Evolutionary conservation across 2,888 invertebrate genomes (phyloP), one percentile per base, ranked within the genome.

Genomic region (Sphinx pinastri): DNA sequence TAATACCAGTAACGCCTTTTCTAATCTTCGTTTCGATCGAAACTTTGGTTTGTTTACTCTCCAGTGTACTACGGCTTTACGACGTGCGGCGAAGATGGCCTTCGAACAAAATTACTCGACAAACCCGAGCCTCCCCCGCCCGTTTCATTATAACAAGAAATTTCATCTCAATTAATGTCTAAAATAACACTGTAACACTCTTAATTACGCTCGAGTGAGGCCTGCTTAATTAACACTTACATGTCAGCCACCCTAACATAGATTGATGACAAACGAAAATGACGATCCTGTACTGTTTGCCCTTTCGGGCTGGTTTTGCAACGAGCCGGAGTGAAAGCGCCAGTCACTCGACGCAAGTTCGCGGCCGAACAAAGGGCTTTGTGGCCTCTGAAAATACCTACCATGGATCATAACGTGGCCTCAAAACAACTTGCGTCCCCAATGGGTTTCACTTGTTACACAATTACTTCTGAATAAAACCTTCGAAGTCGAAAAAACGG

Each of bases 181-280:
- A 89, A 92, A 94, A 93, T 93, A 92, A 93, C 93, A 93, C 82
- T 89, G 91, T 92, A 90, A 93, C 89, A 93, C 92, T 93, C 94
- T 93, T 93, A 93, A 93, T 93, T 93, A 93, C 90, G 89, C 88
- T 88, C 88, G 92, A 92, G 93, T 92, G 91, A 88, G 93, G 92
- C 87, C 88, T 92, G 91, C 92, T 93, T 93, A 93, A 94, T 94
- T 94, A 94, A 93, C 93, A 94, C 93, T 93, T 93, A 90, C 93
- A 92, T 93, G 93, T 93, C 93, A 92, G 90, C 86, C 84, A 82
- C 84, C 85, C 88, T 93, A 93, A 94, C 93, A 91, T 92, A 93
- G 94, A 94, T 94, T 94, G 94, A 94, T 94, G 93, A 93, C 93
- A 93, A 90, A 91, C 89, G 91, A 92, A 91, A 92, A 92, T 94